Evolutionary conservation across 2,797 vertebrate genomes (phyloP), one percentile per base, ranked within the genome.

Genomic region (Vireo griseus): DNA sequence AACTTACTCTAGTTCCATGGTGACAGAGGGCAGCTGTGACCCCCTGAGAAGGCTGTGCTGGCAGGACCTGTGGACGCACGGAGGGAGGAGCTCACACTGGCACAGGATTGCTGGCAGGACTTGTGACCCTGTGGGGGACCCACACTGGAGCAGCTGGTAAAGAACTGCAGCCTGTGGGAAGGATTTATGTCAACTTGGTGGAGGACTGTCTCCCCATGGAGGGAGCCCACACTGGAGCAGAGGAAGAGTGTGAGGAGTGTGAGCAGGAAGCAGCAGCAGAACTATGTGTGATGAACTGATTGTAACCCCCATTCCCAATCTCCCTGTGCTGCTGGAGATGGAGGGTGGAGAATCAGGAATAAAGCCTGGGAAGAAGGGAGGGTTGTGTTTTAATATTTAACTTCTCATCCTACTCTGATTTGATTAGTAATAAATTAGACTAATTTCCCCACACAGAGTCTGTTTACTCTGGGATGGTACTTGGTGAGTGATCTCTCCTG

Each of bases 91-190:
- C 15, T 18, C 19, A 9, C 1, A 0, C 14, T 15, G 50, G 35
- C 35, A 26, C 22, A 59, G 39, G 28, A 52, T 51, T 45, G 28
- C 45, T 51, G 61, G 37, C 62, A 75, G 52, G 45, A 44, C 45
- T 11, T 39, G 45, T 37, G 37, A 28, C n/a, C n/a, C 44, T 58
- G 26, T 7, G 22, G n/a, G 29, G 29, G 16, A 45, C 5, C 24
- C 47, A 20, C 0, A 0, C 16, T 17, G 44, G 26, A 55, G 44
- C 19, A 51, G 28, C 2, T 61, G 15, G 10, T 40, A 40, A 61
- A 47, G 47, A 20, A 31, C 55, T 50, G 42, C 26, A 35, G 35
- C 51, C 21, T 17, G 1, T 33, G n/a, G 44, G n/a, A 22, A 57
- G n/a, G 31, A n/a, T 35, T 63, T 13, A 6, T 24, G 31, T n/a